Base-by-base conservation (phyloP, 2,113 vertebrate genomes). In the Heteronetta atricapilla region DNA sequence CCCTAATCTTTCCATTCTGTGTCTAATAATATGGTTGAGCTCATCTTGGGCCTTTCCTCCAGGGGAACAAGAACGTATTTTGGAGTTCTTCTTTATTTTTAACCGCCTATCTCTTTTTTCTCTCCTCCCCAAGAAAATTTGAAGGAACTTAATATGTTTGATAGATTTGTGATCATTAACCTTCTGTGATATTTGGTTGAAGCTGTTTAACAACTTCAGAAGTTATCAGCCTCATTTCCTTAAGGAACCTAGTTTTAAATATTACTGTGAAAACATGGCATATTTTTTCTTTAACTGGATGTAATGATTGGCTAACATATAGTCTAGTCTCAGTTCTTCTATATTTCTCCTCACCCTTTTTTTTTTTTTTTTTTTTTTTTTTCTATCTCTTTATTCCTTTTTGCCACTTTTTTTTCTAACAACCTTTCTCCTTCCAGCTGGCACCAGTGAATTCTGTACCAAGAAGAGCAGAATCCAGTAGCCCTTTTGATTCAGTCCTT, bases 21-120 rank as follows among this genome's bases (percentile, higher is more conserved):
- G 13, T 36, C 22, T 76, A 53, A 64, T 13, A 59, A 25, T 22
- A 38, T 10, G 2, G 4, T 2, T 62, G 48, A 62, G 12, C 10
- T 90, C 15, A 73, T n/a, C 13, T 68, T 38, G 19, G 13, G 8
- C 4, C 5, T 33, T 82, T 66, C 53, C 82, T 86, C 16, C 33
- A 73, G 70, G 59, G 72, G 36, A 87, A 58, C 1, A 82, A 44
- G 10, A 53, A 48, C 6, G 11, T 14, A 16, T 26, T 13, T 56
- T 26, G 4, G 1, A 60, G 4, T 33, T 60, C 12, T 33, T 60
- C 12, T 55, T 77, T 68, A 52, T 58, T 86, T 78, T 70, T 12
- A 46, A 46, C 7, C 23, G 13, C 17, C 0, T 55, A 8, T 13
- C 4, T n/a, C 13, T 3, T 4, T 2, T 7, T 15, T 31, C 48